Evolutionary conservation across 2,797 vertebrate genomes (phyloP).

Genomic region (Scyliorhinus canicula): DNA sequence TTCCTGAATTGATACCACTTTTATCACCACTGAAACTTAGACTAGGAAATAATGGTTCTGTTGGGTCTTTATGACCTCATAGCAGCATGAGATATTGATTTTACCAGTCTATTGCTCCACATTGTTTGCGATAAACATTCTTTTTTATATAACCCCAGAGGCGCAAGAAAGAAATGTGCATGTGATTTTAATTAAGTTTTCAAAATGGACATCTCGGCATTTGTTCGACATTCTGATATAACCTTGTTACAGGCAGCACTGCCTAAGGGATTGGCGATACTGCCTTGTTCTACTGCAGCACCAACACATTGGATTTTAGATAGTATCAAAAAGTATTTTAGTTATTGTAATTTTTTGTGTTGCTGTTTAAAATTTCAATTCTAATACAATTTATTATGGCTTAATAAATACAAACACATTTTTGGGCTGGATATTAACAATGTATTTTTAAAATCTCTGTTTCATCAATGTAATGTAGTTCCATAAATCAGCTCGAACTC

Average conservation of each 20-base stretch:
- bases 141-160: not conserved
- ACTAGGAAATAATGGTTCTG: not conserved
- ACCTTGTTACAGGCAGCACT: not conserved
- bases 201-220: not conserved
- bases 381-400: not conserved
- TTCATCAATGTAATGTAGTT: not conserved
- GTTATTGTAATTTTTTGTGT: not conserved
- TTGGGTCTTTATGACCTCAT: not conserved
- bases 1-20: not conserved
- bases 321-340: not conserved
- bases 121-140: not conserved
- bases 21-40: not conserved
- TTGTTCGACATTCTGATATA: not conserved
- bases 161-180: not conserved
- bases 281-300: not conserved
- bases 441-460: not conserved
- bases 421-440: not conserved
- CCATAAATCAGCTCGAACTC: not conserved
- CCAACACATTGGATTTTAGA: not conserved
- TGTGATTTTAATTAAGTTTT: not conserved
- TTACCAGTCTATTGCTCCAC: not conserved
- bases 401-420: not conserved
- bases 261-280: not conserved
- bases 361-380: not conserved
- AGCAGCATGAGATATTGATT: not conserved